These are phyloP conservation scores for Lutjanus campechanus DNA, from an alignment of 2,797 vertebrate species.

Conservation along the genomic window DNA sequence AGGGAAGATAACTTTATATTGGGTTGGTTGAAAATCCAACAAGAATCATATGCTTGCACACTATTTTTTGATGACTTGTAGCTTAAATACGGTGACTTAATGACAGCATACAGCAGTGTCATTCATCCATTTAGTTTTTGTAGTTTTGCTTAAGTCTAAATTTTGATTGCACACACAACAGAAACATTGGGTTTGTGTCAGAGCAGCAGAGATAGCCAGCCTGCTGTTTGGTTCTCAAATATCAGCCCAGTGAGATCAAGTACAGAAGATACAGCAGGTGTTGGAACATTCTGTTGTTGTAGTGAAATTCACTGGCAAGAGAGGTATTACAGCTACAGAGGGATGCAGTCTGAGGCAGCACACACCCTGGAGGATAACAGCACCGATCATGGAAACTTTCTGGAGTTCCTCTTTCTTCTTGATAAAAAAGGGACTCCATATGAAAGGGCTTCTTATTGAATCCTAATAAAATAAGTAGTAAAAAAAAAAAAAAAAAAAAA, in stretches of 20 bases:
- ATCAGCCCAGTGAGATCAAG: slow-evolving; percentile 13
- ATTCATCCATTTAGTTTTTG: neutral
- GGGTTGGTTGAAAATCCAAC: neutral
- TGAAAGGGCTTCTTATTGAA: slow-evolving; percentile 9
- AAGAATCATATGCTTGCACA: neutral
- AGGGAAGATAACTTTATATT: neutral
- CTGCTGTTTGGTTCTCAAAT: slow-evolving; percentile 7
- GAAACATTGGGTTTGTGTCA: neutral
- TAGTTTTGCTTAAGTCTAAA: neutral
- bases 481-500: neutral
- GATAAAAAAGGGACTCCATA: slow-evolving; percentile 15
- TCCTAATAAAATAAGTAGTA: slow-evolving; percentile 16
- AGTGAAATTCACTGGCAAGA: slow-evolving; percentile 14
- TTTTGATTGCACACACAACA: neutral
- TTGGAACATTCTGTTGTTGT: slow-evolving; percentile 31
- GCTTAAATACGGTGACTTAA: neutral
- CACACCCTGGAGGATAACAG: slow-evolving; percentile 13
- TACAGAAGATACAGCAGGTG: slow-evolving; percentile 7
- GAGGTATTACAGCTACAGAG: slow-evolving; percentile 14
- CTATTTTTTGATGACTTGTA: neutral
- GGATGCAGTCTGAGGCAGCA: slow-evolving; percentile 13
- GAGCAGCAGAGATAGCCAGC: neutral
- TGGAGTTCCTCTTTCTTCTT: slow-evolving; percentile 3
- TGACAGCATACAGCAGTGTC: neutral
- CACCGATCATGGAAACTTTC: slow-evolving; percentile 28